Conservation (phyloP, 2,888 invertebrate genomes). For the Leptinotarsa haldemani region DNA sequence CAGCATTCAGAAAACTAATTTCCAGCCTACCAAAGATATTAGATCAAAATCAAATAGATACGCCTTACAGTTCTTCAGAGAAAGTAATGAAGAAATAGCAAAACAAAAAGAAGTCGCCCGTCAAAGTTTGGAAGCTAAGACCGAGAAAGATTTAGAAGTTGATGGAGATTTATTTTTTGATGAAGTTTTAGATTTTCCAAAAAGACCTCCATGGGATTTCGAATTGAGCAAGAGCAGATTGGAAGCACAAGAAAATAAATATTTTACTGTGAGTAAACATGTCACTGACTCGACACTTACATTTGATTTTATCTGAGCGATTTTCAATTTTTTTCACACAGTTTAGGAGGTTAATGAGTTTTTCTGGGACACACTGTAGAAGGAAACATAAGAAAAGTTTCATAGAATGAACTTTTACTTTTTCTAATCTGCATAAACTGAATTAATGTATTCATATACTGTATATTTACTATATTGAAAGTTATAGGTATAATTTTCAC, state of each 20-base stretch:
- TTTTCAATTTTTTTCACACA: no score
- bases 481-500: no score
- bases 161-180: conserved; percentile 76
- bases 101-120: conserved; percentile 77
- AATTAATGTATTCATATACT: no score
- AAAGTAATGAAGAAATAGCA: conserved; percentile 79
- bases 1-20: conserved; percentile 72
- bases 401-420: no score
- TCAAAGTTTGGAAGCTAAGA: conserved; percentile 68
- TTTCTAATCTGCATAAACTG: no score
- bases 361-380: no score
- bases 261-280: conserved; percentile 75
- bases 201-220: conserved; percentile 87
- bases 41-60: conserved; percentile 75
- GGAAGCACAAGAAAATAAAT: conserved; percentile 83
- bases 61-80: conserved; percentile 85
- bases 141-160: conserved; percentile 76
- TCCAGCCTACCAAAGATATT: conserved; percentile 68
- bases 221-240: conserved; percentile 78
- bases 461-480: no score
- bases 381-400: no score
- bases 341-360: no score
- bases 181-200: conserved; percentile 80
- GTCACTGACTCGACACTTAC: no score
- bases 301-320: no score